These are phyloP conservation scores for Synanthedon tipuliformis DNA, from an alignment of 2,888 invertebrate species.

Conservation along the genomic window DNA sequence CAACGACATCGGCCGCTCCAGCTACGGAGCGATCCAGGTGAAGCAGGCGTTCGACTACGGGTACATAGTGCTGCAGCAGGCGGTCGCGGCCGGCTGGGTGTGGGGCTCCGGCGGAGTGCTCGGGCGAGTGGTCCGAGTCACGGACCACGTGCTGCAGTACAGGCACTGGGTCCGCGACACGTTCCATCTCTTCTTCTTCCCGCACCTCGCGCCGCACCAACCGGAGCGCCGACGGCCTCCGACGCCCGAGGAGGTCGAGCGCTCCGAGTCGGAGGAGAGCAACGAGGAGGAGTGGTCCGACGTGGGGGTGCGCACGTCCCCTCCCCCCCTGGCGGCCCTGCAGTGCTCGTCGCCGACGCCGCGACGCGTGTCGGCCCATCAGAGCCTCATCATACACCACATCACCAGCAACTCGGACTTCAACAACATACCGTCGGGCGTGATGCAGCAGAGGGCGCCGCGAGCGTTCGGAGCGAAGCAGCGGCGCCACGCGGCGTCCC, in stretches of 20 bases:
- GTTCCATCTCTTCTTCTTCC: constrained; percentile 58
- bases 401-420: constrained; percentile 63
- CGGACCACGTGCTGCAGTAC: constrained; percentile 88
- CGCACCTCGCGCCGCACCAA: constrained; percentile 10
- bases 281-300: constrained; percentile 35
- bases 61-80: constrained; percentile 84
- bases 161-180: constrained; percentile 61
- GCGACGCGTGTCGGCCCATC: constrained; percentile 60
- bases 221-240: neutral
- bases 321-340: constrained; percentile 59
- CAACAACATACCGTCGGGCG: constrained; percentile 59
- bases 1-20: constrained; percentile 98
- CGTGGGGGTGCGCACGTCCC: constrained; percentile 17
- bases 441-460: constrained; percentile 43
- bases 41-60: constrained; percentile 96
- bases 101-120: constrained; percentile 75
- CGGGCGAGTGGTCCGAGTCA: constrained; percentile 91
- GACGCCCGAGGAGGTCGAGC: constrained; percentile 27
- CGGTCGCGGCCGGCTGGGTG: constrained; percentile 71
- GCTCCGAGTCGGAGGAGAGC: neutral
- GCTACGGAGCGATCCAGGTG: constrained; percentile 91
- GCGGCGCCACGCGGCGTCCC: constrained; percentile 28
- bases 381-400: constrained; percentile 63
- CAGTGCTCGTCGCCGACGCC: constrained; percentile 63
- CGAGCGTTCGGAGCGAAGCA: constrained; percentile 33